Conservation (phyloP, 1,140 invertebrate genomes). For the Drosophila nigromelanica region DNA sequence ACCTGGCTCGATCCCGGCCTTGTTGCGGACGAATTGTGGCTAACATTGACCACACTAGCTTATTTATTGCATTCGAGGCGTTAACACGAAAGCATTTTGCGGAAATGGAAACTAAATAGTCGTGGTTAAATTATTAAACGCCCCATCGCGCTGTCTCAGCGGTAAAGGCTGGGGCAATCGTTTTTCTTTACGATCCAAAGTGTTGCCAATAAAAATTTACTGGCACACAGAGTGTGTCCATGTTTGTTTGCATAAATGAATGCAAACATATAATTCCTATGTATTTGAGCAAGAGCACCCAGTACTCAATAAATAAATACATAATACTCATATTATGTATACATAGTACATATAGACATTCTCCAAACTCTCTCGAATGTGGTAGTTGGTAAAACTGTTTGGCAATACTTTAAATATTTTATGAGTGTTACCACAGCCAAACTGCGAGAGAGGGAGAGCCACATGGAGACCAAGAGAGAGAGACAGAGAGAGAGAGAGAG, state of each 20-base stretch:
- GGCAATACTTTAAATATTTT: slow-evolving; percentile 69
- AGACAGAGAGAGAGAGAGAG: background rate
- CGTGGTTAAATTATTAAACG: slow-evolving; percentile 74
- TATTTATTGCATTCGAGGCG: slow-evolving; percentile 71
- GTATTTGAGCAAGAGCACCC: slow-evolving; percentile 16
- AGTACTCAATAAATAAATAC: slow-evolving; percentile 41
- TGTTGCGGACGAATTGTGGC: slow-evolving; percentile 43
- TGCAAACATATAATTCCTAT: slow-evolving; percentile 60
- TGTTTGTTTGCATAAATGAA: slow-evolving; percentile 63
- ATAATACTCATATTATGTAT: slow-evolving; percentile 14
- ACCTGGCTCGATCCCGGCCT: slow-evolving; percentile 17
- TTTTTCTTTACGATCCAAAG: slow-evolving; percentile 67
- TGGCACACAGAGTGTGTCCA: slow-evolving; percentile 39
- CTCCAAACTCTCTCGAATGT: slow-evolving; percentile 8
- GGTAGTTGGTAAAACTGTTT: slow-evolving; percentile 54
- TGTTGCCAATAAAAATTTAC: slow-evolving; percentile 66
- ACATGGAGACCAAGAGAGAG: background rate
- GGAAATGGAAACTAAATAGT: slow-evolving; percentile 73
- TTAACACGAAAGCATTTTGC: slow-evolving; percentile 71
- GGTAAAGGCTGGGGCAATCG: slow-evolving; percentile 31
- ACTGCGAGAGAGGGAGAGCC: slow-evolving; percentile 1
- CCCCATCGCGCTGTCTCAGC: slow-evolving; percentile 23
- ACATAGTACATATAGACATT: slow-evolving; percentile 15
- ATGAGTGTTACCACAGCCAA: slow-evolving; percentile 11
- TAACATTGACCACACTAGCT: slow-evolving; percentile 55